These are phyloP conservation scores for Scolopax rusticola DNA, from an alignment of 2,797 vertebrate species.

Conservation along the genomic window DNA sequence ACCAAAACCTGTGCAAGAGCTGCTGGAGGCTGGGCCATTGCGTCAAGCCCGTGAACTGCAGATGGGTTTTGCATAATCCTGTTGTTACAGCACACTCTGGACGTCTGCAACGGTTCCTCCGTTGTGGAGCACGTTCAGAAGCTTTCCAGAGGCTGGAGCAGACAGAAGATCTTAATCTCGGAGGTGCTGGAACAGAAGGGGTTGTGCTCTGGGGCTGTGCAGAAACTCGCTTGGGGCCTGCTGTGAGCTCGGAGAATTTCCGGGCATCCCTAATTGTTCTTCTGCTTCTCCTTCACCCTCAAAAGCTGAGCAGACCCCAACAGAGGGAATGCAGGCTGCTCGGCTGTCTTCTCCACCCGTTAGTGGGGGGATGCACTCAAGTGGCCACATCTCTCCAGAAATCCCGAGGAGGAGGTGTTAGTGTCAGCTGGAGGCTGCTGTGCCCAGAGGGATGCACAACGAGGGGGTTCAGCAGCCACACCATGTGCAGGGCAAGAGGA, in stretches of 20 bases:
- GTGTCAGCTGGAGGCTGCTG: fast-evolving
- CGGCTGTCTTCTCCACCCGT: not conserved
- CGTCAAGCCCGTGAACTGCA: not conserved
- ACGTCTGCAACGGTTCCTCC: not conserved
- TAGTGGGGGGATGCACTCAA: not conserved
- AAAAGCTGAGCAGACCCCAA: not conserved
- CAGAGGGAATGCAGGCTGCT: not conserved
- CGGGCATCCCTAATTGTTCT: not conserved
- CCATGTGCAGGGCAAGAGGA: not conserved
- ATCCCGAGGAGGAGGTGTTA: not conserved
- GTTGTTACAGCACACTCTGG: not conserved
- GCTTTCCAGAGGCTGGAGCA: conserved; percentile 15
- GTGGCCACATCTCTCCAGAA: not conserved
- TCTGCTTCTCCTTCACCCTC: not conserved
- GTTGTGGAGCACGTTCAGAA: not conserved
- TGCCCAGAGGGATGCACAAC: not conserved
- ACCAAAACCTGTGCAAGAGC: not conserved
- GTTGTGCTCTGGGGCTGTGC: not conserved
- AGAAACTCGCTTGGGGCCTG: not conserved
- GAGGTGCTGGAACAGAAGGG: not conserved
- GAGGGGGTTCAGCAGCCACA: not conserved
- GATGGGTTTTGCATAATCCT: conserved; percentile 1
- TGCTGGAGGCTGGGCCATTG: not conserved
- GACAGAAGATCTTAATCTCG: conserved; percentile 11
- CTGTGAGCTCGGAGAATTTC: not conserved